A percentile compares a stretch with the other conserved stretches of the same genome.
Evolutionary conservation across 1,140 invertebrate genomes (phyloP).

Genomic region (Brachionus angularis): DNA sequence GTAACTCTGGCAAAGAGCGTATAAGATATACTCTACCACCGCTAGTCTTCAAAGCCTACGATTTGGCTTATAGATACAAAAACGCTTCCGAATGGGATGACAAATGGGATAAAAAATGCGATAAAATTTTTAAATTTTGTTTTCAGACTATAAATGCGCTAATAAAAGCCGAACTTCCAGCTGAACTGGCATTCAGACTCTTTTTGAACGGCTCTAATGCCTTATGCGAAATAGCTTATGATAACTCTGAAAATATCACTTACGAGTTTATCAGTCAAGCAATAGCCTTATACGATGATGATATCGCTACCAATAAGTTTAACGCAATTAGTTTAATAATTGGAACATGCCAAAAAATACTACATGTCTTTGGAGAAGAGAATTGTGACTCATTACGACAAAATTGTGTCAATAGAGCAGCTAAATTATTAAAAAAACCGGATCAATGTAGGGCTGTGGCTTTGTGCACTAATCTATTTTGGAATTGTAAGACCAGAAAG

Average conservation of each 20-base stretch:
- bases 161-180: constrained; percentile 76
- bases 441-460: constrained; percentile 89
- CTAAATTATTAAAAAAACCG: constrained; percentile 92
- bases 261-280: constrained; percentile 98
- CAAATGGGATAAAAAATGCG: constrained; percentile 95
- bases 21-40: constrained; percentile 90
- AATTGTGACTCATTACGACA: constrained; percentile 92
- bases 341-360: constrained; percentile 76
- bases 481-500: constrained; percentile 59
- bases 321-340: constrained; percentile 91
- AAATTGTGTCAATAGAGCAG: constrained; percentile 85
- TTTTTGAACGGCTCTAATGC: constrained; percentile 87
- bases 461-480: constrained; percentile 88
- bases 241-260: constrained; percentile 89
- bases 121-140: constrained; percentile 96
- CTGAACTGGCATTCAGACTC: constrained; percentile 83
- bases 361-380: constrained; percentile 78
- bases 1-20: constrained; percentile 75
- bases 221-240: constrained; percentile 83
- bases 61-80: constrained; percentile 74
- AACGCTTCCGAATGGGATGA: constrained; percentile 68
- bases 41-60: constrained; percentile 88
- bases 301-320: constrained; percentile 92
- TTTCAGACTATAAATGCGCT: constrained; percentile 86
- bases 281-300: constrained; percentile 95